These are phyloP conservation scores for Bradypus variegatus DNA, from an alignment of 2,797 vertebrate genomes.

Conservation along the genomic window DNA sequence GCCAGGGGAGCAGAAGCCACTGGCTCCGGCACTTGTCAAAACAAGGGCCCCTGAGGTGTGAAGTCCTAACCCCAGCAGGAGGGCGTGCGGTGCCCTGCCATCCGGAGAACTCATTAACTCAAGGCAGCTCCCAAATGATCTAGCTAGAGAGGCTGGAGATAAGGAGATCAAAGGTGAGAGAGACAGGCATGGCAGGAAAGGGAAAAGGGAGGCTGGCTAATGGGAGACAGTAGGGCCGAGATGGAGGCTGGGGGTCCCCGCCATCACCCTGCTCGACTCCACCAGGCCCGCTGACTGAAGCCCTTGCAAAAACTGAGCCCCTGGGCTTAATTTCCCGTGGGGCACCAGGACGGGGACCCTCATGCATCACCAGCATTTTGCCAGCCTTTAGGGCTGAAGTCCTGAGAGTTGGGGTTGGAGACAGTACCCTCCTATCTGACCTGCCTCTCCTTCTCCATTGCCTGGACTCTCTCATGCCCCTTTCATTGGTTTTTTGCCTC, in stretches of 20 bases:
- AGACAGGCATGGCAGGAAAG: background rate
- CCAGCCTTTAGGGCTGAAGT: background rate
- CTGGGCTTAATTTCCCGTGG: background rate
- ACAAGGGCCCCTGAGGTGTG: constrained; percentile 62
- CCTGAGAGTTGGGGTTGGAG: background rate
- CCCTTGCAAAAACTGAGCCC: background rate
- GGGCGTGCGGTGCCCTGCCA: background rate
- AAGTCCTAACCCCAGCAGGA: constrained; percentile 57
- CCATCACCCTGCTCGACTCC: background rate
- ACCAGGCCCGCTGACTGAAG: background rate
- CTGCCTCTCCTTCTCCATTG: background rate
- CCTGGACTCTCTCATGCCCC: background rate
- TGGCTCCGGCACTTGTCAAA: constrained; percentile 70
- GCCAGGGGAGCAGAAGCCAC: constrained; percentile 49
- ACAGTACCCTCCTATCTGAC: background rate
- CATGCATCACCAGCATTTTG: background rate
- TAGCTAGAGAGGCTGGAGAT: constrained; percentile 13
- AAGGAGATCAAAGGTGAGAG: constrained; percentile 58
- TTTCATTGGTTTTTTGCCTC: background rate
- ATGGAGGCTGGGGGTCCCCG: background rate
- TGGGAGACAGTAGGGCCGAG: background rate
- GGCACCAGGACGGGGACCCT: background rate
- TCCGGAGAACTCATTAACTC: constrained; percentile 65
- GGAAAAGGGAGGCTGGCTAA: background rate
- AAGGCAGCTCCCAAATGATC: constrained; percentile 31